These are phyloP conservation scores for Ichneumon xanthorius DNA, from an alignment of 2,888 invertebrate genomes.

Conservation along the genomic window DNA sequence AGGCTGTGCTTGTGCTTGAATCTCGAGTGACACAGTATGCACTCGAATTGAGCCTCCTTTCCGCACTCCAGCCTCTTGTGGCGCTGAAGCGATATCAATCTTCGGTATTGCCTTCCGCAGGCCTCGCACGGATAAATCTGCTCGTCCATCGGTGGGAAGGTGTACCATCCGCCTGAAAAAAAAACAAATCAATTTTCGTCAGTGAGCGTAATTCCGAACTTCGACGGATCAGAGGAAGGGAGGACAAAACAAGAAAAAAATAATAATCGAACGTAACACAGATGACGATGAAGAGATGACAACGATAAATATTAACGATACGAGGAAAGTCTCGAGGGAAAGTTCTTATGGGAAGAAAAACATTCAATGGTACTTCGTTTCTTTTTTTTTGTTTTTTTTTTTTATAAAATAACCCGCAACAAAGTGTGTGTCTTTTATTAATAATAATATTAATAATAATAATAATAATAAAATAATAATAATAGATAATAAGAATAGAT, in stretches of 20 bases:
- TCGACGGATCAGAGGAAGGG: background rate
- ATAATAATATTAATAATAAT: constrained; percentile 66
- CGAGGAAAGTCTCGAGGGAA: constrained; percentile 22
- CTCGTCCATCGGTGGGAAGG: constrained; percentile 65
- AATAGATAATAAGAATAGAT: constrained; percentile 71
- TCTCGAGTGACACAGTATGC: constrained; percentile 82
- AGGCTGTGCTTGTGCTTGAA: constrained; percentile 83
- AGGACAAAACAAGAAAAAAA: constrained; percentile 9
- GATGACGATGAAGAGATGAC: constrained; percentile 50
- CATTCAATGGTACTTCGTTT: constrained; percentile 33
- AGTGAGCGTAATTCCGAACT: constrained; percentile 59
- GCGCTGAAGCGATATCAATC: constrained; percentile 82
- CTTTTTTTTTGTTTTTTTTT: constrained; percentile 48
- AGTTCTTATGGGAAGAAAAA: constrained; percentile 47
- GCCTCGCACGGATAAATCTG: constrained; percentile 79
- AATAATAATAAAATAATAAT: constrained; percentile 68
- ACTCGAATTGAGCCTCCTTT: constrained; percentile 85
- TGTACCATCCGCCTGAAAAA: constrained; percentile 78
- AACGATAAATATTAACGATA: constrained; percentile 40
- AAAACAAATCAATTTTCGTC: constrained; percentile 56
- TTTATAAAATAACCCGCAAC: constrained; percentile 81
- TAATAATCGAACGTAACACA: constrained; percentile 4
- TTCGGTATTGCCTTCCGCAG: constrained; percentile 79
- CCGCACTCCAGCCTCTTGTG: constrained; percentile 86
- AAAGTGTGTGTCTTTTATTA: constrained; percentile 79